Evolutionary conservation across 2,888 invertebrate genomes (phyloP).

Genomic region (Drosophila emarginata): DNA sequence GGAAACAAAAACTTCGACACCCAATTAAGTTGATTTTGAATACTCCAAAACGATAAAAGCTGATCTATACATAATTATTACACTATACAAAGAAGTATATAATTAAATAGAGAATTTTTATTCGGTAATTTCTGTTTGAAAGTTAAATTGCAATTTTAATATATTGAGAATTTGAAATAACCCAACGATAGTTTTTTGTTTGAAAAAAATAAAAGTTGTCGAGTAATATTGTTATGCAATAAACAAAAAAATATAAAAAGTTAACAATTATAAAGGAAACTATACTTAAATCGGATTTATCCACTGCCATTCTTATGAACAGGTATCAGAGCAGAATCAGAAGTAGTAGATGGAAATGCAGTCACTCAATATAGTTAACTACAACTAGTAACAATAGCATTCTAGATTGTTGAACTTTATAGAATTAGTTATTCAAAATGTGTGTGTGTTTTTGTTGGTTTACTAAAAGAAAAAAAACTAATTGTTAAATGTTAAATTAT

Average conservation of each 20-base stretch:
- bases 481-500: constrained; percentile 8
- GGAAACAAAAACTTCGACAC: too few species aligned
- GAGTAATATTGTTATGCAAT: too few species aligned
- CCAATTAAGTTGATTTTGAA: too few species aligned
- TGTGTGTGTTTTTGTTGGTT: background rate
- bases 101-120: too few species aligned
- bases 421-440: background rate
- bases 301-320: background rate
- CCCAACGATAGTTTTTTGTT: background rate
- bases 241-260: background rate
- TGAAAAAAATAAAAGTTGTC: background rate
- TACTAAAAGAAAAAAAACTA: background rate
- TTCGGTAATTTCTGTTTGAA: too few species aligned
- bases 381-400: background rate
- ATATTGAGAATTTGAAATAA: constrained; percentile 3
- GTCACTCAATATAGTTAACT: background rate
- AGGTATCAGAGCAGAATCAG: background rate
- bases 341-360: background rate
- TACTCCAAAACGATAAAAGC: too few species aligned
- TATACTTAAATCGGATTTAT: background rate
- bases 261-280: background rate
- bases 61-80: too few species aligned
- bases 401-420: background rate
- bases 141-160: constrained; percentile 22
- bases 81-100: too few species aligned